A percentile compares a stretch with the other conserved stretches of the same genome.
Evolutionary conservation across 2,888 invertebrate species (phyloP).

Genomic region (Barypeithes pellucidus): DNA sequence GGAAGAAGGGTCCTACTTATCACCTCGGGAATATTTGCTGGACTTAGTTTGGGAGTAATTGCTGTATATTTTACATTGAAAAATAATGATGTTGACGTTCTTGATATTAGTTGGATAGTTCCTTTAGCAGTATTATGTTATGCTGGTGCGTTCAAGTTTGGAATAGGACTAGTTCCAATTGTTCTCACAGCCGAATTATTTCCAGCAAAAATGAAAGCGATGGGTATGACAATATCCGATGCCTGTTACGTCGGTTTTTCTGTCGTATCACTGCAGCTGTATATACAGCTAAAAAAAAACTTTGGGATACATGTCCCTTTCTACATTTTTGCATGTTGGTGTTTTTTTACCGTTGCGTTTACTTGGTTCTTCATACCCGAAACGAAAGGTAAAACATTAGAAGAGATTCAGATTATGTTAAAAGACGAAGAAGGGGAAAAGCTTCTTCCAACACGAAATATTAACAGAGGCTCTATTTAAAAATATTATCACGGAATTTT

Average conservation of each 20-base stretch:
- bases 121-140: constrained; percentile 66
- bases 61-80: constrained; percentile 67
- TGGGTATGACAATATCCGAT: constrained; percentile 69
- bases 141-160: constrained; percentile 67
- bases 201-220: constrained; percentile 68
- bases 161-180: constrained; percentile 68
- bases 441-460: constrained; percentile 26
- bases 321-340: constrained; percentile 66
- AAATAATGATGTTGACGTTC: constrained; percentile 61
- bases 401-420: constrained; percentile 63
- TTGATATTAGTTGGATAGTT: constrained; percentile 60
- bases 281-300: constrained; percentile 59
- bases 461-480: constrained; percentile 14
- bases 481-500: neutral
- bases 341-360: constrained; percentile 66
- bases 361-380: constrained; percentile 60
- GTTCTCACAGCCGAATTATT: constrained; percentile 69
- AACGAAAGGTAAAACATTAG: constrained; percentile 64
- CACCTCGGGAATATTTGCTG: constrained; percentile 65
- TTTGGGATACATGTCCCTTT: constrained; percentile 68
- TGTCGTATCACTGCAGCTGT: constrained; percentile 66
- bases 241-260: constrained; percentile 67
- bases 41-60: constrained; percentile 63
- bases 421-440: constrained; percentile 55
- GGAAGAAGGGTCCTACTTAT: constrained; percentile 66